Evolutionary conservation across 2,888 invertebrate genomes (phyloP), one percentile per base, ranked within the genome.

Genomic region (Drymonia ruficornis): DNA sequence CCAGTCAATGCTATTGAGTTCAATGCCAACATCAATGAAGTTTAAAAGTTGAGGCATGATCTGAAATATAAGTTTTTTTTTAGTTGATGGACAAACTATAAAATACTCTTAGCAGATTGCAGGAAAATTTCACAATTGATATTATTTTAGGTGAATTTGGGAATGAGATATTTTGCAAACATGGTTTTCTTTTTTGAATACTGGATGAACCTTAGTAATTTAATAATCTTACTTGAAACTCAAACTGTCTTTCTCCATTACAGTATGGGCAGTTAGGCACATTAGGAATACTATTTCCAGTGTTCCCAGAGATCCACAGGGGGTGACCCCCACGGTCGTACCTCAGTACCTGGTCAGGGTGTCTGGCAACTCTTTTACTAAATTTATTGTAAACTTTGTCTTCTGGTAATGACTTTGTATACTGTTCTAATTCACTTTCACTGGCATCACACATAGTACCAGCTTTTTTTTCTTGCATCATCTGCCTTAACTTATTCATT

Each of bases 341-440:
- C 52, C 98, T 93, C 46, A 97, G 71, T 2, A 94, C 95, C 94
- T 99, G 99, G 43, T 97, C 96, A 1, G 97, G 97, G 76, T 96
- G 94, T 53, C 93, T 83, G 11, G 93, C 90, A 23, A 97, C 93
- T 58, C 94, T 93, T 75, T 96, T 94, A 62, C 95, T 95, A 80
- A 99, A 99, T 71, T 95, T 94, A 42, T 93, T 91, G 81, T 98
- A 99, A 15, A 91, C 87, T 87, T 96, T 95, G 79, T 99, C 99
- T 62, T 95, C 95, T 43, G 94, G 93, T 13, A 92, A 73, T 61
- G 71, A 60, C 60, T 80, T 59, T 78, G 96, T 94, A 88, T 96
- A 96, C 65, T 95, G 93, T 53, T 95, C 92, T 52, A 98, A 86
- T 80, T 97, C 97, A 52, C 87, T 86, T 68, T 96, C 96, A 52